A percentile compares a stretch with the other conserved stretches of the same genome.
phyloP scores from a whole-genome alignment of 1,140 invertebrate genomes.

The Caenorhabditis elegans region WBcel235 BX284606.5:6207501-6208000 shows the following conservation, averaged over 20 bases:
- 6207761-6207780: not conserved
- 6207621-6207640: not conserved
- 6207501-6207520: not conserved
- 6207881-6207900: not conserved
- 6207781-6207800: too few species aligned
- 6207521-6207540: not conserved
- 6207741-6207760: not conserved
- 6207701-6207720: not conserved
- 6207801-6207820: too few species aligned
- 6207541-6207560: not conserved
- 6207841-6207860: not conserved
- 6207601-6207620: conserved; percentile 12
- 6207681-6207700: not conserved
- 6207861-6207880: not conserved
- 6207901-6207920: not conserved
- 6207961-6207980: not conserved
- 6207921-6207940: not conserved
- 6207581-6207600: not conserved
- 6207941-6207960: not conserved
- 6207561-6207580: not conserved
- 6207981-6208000: not conserved
- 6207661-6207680: conserved; percentile 8
- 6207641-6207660: not conserved
- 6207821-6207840: not conserved
- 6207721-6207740: not conserved